Evolutionary conservation across 2,113 vertebrate genomes (phyloP).

Genomic region (Tapirus terrestris): DNA sequence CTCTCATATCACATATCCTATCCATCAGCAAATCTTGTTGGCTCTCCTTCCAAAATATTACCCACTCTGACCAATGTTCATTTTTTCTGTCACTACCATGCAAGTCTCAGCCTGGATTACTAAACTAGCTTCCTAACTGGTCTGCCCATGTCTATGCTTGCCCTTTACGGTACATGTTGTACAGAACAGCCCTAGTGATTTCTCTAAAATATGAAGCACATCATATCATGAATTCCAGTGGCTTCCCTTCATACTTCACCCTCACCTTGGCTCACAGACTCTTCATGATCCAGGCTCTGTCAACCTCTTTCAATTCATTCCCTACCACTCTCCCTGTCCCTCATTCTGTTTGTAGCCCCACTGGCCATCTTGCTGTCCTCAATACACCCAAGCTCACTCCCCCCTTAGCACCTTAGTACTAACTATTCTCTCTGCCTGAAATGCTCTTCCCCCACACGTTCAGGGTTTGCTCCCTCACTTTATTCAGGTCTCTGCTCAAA

Average conservation of each 20-base stretch:
- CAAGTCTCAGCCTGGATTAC: not conserved
- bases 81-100: not conserved
- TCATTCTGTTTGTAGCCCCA: not conserved
- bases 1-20: not conserved
- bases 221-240: not conserved
- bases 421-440: not conserved
- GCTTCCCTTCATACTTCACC: not conserved
- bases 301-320: not conserved
- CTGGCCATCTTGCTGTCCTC: not conserved
- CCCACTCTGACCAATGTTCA: not conserved
- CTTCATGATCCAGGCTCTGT: not conserved
- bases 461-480: not conserved
- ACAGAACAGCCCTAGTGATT: not conserved
- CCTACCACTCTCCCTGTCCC: not conserved
- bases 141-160: not conserved
- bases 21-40: not conserved
- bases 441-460: not conserved
- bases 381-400: not conserved
- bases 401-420: not conserved
- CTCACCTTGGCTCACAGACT: not conserved
- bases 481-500: not conserved
- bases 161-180: not conserved
- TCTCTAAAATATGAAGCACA: not conserved
- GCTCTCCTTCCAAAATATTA: not conserved
- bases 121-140: not conserved